phyloP scores from a whole-genome alignment of 2,797 vertebrate species.

The Urophycis tenuis region DNA sequence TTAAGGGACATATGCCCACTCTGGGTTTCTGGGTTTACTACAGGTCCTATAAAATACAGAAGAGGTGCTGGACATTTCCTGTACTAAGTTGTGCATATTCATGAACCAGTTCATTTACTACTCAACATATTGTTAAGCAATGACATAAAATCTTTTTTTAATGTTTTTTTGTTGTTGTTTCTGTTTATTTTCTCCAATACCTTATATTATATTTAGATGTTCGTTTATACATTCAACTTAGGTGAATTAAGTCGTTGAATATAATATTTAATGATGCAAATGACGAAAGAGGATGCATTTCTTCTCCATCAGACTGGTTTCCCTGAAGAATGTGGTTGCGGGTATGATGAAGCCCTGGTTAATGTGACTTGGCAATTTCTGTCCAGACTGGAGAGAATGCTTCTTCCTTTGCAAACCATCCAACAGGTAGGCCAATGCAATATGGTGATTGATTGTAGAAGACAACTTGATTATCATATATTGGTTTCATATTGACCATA shows the following conservation, averaged over 20 bases:
- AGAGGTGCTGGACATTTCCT: not conserved
- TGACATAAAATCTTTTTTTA: no score
- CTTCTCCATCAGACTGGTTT: conserved; percentile 55
- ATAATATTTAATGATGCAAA: not conserved
- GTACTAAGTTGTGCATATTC: not conserved
- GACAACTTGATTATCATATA: not conserved
- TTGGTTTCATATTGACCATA: not conserved
- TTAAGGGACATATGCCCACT: not conserved
- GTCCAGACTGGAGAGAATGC: conserved; percentile 63
- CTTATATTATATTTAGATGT: no score
- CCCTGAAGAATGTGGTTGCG: conserved; percentile 65
- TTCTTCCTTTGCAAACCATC: conserved; percentile 53
- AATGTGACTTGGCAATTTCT: conserved; percentile 67
- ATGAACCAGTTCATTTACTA: not conserved
- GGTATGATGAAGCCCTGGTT: conserved; percentile 57
- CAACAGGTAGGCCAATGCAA: conserved; percentile 57
- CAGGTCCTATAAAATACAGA: not conserved
- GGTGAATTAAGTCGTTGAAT: not conserved
- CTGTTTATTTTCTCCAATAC: no score
- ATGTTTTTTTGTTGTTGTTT: no score
- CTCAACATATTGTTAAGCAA: not conserved
- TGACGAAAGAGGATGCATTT: not conserved
- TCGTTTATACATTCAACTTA: no score
- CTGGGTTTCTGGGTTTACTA: not conserved
- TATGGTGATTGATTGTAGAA: not conserved